Evolutionary conservation across 2,888 invertebrate genomes (phyloP).

Genomic region (Acleris sparsana): DNA sequence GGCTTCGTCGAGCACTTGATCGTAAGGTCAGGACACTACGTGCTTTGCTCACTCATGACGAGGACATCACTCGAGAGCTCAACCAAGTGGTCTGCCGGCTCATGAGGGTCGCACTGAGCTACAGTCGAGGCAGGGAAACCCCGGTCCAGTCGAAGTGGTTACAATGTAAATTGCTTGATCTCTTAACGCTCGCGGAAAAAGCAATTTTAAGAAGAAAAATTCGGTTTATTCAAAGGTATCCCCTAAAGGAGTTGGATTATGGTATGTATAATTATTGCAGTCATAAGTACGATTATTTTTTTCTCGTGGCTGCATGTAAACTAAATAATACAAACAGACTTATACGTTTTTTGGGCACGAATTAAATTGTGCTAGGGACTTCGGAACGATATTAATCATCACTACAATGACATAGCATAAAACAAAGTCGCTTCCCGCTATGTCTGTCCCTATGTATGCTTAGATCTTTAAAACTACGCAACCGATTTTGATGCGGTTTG

Average conservation of each 20-base stretch:
- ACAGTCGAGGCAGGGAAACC: constrained; percentile 48
- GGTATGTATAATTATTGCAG: constrained; percentile 46
- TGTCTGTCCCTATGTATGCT: no score
- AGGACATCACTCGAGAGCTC: constrained; percentile 66
- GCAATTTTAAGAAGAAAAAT: constrained; percentile 62
- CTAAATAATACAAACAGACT: no score
- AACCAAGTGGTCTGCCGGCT: constrained; percentile 68
- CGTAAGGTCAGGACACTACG: constrained; percentile 66
- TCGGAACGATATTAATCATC: no score
- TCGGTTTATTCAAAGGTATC: constrained; percentile 52
- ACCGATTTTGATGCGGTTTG: no score
- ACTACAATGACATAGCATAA: no score
- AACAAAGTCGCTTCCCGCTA: no score
- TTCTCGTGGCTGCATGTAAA: no score
- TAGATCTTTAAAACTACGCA: no score
- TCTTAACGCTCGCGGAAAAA: constrained; percentile 70
- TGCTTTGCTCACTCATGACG: constrained; percentile 60
- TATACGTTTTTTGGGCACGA: no score
- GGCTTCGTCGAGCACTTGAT: constrained; percentile 64
- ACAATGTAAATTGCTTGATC: constrained; percentile 69
- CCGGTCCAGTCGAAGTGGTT: constrained; percentile 67
- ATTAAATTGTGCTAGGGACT: no score
- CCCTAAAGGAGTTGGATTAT: constrained; percentile 53
- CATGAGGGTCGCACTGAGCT: constrained; percentile 65
- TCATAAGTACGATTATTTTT: no score